Evolutionary conservation across 2,797 vertebrate species (phyloP).

Genomic region (Siniperca undulata): DNA sequence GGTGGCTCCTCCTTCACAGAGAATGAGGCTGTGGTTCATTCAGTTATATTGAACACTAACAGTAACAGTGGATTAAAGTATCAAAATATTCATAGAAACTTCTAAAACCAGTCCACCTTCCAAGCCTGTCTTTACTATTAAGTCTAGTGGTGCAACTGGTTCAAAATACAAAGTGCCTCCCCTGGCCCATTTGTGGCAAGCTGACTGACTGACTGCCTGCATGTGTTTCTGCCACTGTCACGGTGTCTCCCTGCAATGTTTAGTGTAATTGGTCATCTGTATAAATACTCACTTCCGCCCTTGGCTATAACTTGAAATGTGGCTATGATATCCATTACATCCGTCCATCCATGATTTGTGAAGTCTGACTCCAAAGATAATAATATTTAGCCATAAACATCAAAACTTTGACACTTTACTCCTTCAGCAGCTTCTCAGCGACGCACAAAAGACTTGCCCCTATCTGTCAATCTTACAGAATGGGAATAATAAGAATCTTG

Average conservation of each 20-base stretch:
- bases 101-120: conserved; percentile 7
- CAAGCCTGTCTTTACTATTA: not conserved
- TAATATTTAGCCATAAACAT: conserved; percentile 25
- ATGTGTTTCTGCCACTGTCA: not conserved
- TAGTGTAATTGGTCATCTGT: not conserved
- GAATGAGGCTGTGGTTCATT: not conserved
- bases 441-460: not conserved
- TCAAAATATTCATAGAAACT: not conserved
- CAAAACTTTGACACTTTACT: not conserved
- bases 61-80: not conserved
- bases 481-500: not conserved
- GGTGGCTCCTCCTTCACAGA: not conserved
- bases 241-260: not conserved
- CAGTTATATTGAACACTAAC: not conserved
- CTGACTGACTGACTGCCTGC: not conserved
- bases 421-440: not conserved
- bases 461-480: conserved; percentile 23
- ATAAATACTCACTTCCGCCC: not conserved
- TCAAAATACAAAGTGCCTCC: conserved; percentile 7
- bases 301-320: conserved; percentile 13
- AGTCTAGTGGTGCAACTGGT: not conserved
- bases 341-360: conserved; percentile 5
- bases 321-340: conserved; percentile 5
- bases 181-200: not conserved
- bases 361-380: conserved; percentile 27